phyloP scores from a whole-genome alignment of 2,888 invertebrate species.

The Cheilosia grossa region DNA sequence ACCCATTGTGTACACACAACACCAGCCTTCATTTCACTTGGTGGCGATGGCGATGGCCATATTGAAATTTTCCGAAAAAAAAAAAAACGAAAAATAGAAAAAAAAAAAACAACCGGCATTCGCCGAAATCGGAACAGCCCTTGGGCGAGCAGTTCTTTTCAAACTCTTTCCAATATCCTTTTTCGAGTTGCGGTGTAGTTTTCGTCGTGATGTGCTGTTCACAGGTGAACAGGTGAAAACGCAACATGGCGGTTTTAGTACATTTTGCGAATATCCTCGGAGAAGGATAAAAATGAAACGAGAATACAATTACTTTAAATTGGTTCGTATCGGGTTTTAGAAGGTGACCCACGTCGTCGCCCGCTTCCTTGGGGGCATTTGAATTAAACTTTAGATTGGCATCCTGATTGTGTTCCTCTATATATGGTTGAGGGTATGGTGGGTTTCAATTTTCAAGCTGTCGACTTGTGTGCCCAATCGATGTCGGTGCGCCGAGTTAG shows the following conservation, averaged over 20 bases:
- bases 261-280: constrained; percentile 49
- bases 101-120: constrained; percentile 17
- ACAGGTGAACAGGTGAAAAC: constrained; percentile 62
- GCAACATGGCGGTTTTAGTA: constrained; percentile 62
- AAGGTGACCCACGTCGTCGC: constrained; percentile 44
- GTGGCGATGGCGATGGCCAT: constrained; percentile 41
- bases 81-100: constrained; percentile 13
- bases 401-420: constrained; percentile 43
- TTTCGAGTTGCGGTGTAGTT: constrained; percentile 37
- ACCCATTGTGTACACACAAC: constrained; percentile 68
- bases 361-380: constrained; percentile 49
- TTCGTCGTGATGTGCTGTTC: constrained; percentile 35
- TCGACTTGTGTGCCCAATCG: constrained; percentile 72
- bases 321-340: constrained; percentile 39
- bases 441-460: constrained; percentile 57
- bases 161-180: constrained; percentile 71
- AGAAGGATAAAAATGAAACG: constrained; percentile 38
- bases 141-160: constrained; percentile 58
- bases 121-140: constrained; percentile 27
- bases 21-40: constrained; percentile 55
- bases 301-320: constrained; percentile 65
- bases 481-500: constrained; percentile 46
- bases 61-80: constrained; percentile 70
- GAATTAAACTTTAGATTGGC: constrained; percentile 71
- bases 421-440: neutral